Evolutionary conservation across 1,140 invertebrate species (phyloP).

Genomic region (Melipona quadrifasciata): DNA sequence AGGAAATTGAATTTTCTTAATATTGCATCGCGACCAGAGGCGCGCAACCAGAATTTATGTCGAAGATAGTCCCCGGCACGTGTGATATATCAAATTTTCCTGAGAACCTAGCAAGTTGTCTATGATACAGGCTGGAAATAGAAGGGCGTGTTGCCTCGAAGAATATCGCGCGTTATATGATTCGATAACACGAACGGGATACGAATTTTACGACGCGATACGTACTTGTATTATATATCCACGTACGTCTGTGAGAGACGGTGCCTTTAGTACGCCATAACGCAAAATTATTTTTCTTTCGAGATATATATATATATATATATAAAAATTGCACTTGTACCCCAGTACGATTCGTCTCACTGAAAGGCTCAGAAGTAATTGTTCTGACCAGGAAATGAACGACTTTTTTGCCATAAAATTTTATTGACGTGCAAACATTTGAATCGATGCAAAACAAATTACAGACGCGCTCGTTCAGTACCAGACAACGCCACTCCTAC

Average conservation of each 20-base stretch:
- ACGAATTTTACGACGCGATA: not conserved
- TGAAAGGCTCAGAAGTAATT: too few species aligned
- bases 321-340: too few species aligned
- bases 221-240: not conserved
- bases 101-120: slow-evolving; percentile 17
- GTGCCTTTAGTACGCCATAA: not conserved
- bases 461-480: too few species aligned
- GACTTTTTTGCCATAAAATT: too few species aligned
- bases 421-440: too few species aligned
- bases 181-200: not conserved
- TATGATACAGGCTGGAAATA: slow-evolving; percentile 35
- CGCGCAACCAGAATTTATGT: slow-evolving; percentile 47
- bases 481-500: too few species aligned
- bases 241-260: not conserved
- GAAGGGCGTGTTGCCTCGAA: not conserved
- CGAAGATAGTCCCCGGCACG: slow-evolving; percentile 42
- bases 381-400: too few species aligned
- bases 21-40: slow-evolving; percentile 43
- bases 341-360: too few species aligned
- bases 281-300: not conserved
- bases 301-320: too few species aligned
- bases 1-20: slow-evolving; percentile 61
- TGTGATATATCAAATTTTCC: slow-evolving; percentile 47
- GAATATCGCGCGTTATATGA: slow-evolving; percentile 3
- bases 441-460: too few species aligned